Evolutionary conservation across 2,888 invertebrate species (phyloP), one percentile per base, ranked within the genome.

Genomic region (Cremastobaeus sp.): DNA sequence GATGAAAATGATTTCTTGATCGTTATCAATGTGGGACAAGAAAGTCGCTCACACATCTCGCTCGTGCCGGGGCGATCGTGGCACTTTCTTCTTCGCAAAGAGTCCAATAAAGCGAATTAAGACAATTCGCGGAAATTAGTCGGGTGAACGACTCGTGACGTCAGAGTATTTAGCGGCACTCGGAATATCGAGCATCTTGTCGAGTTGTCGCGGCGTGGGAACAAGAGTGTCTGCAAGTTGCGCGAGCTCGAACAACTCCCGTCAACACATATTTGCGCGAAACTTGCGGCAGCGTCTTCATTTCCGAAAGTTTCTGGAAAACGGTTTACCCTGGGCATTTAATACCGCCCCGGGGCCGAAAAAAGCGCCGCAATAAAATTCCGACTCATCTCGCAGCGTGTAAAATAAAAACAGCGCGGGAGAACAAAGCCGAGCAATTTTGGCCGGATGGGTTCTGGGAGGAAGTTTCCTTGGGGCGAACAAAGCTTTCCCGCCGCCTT

Each of bases 41-140:
- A 70, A 70, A 70, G 55, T 28, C 17, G 17, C 17, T 41, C 11
- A 12, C 15, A 21, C n/a, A n/a, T 62, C 20, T 50, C 21, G 59
- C 52, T 64, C 55, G 11, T 20, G 21, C 35, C 47, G 25, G 12
- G 39, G 45, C 34, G n/a, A n/a, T n/a, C n/a, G n/a, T n/a, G n/a
- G n/a, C 48, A 72, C 72, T 72, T 72, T 72, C 72, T 72, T 72
- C n/a, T n/a, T 60, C 47, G 54, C 54, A 72, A 65, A 59, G 65
- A 52, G 41, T 54, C 48, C 55, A 66, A 66, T 60, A 60, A 72
- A 41, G 39, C 54, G 30, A 66, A 66, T 72, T 72, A 72, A 72
- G 66, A 54, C 72, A 72, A 72, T 72, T 66, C n/a, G 47, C 65
- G 35, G 55, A 48, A 60, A 66, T 54, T 20, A 55, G 12, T 6